These are phyloP conservation scores for Melanchra persicariae DNA, from an alignment of 2,888 invertebrate species.

Conservation along the genomic window DNA sequence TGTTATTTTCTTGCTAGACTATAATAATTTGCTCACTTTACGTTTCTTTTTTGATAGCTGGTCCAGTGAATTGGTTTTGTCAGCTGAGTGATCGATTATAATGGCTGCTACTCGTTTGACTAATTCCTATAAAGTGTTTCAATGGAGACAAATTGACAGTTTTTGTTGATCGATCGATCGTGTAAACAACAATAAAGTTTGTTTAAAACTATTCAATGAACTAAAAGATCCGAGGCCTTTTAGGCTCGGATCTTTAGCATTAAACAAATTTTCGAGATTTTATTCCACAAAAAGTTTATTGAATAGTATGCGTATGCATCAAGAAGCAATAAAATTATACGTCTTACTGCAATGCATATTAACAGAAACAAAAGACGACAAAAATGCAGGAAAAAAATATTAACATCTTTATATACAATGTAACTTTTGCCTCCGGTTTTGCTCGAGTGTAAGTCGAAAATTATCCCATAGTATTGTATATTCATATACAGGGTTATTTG, in stretches of 20 bases:
- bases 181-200: slow-evolving; percentile 17
- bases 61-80: slow-evolving; percentile 43
- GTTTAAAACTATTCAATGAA: not conserved
- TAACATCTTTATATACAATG: slow-evolving; percentile 38
- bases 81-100: slow-evolving; percentile 44
- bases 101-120: not conserved
- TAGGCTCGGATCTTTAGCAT: no score
- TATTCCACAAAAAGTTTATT: not conserved
- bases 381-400: not conserved
- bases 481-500: no score
- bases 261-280: no score
- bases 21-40: slow-evolving; percentile 24
- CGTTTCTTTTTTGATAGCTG: slow-evolving; percentile 24
- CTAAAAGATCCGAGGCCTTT: no score
- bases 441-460: not conserved
- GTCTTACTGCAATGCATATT: slow-evolving; percentile 14
- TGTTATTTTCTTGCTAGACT: slow-evolving; percentile 24
- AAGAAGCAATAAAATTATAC: slow-evolving; percentile 28
- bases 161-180: slow-evolving; percentile 35
- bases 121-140: slow-evolving; percentile 39
- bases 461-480: not conserved
- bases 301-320: not conserved
- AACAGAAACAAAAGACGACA: slow-evolving; percentile 25
- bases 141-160: slow-evolving; percentile 37
- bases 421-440: not conserved